Evolutionary conservation across 2,797 vertebrate genomes (phyloP), one percentile per base, ranked within the genome.

Genomic region (Sebastes steindachneri): DNA sequence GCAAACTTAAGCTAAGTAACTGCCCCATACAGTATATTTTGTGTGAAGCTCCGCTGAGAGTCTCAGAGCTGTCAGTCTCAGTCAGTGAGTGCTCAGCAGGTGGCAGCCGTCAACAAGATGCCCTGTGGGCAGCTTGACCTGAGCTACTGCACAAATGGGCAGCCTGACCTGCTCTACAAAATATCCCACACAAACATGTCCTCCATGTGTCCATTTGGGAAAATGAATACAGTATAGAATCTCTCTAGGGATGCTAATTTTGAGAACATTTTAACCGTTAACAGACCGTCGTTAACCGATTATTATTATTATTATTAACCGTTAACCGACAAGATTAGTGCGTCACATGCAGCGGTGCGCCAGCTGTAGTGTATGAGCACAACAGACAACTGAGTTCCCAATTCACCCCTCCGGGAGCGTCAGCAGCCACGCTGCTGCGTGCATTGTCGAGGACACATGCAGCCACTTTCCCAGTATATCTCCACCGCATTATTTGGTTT

Each of bases 31-130:
- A 58, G 51, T 75, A 62, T 84, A 62, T 84, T 72, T 75, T 73
- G 28, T 70, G 64, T 77, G 55, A 77, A 65, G 25, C 57, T 68
- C 33, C 3, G 41, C 29, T 74, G 53, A 64, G 72, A 33, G 75
- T 82, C 53, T 65, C 54, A 2, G 26, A 72, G 73, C 75, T 84
- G 80, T 76, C 79, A 70, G 59, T 77, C 53, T 58, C 14, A 65
- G 76, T 66, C 57, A 55, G 51, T 15, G 37, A 85, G 60, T 57
- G 41, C 33, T 78, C 63, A 76, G 86, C 65, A 72, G 45, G 72
- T 82, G 58, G 74, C 51, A 67, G 75, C 82, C 80, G 80, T 83
- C 77, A 86, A 54, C 37, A 48, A 31, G 55, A 59, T 2, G 10
- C 67, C 70, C 76, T 45, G 67, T n/a, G 12, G 75, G 57, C 68